Evolutionary conservation across 1,140 invertebrate genomes (phyloP).

Genomic region (Sitophilus oryzae): DNA sequence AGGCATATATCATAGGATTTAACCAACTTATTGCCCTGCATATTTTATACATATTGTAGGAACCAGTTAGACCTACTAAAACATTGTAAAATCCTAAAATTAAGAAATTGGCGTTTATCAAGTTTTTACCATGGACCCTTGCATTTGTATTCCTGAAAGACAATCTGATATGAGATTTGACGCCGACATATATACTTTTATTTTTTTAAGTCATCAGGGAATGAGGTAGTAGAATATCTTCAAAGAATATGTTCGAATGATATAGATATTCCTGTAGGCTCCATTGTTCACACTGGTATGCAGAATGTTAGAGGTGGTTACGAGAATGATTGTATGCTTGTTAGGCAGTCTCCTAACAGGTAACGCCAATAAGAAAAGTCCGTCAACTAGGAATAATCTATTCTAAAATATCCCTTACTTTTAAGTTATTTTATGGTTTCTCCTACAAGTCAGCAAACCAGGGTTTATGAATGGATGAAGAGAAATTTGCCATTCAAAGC

Average conservation of each 20-base stretch:
- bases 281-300: constrained; percentile 76
- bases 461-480: constrained; percentile 69
- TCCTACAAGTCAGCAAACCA: constrained; percentile 73
- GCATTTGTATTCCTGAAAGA: too few species aligned
- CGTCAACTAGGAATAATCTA: constrained; percentile 13
- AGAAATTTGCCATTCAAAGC: constrained; percentile 59
- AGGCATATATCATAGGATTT: too few species aligned
- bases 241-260: constrained; percentile 74
- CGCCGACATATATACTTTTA: too few species aligned
- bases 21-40: too few species aligned
- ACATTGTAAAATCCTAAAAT: too few species aligned
- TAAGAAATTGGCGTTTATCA: too few species aligned
- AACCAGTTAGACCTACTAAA: too few species aligned
- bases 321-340: constrained; percentile 76
- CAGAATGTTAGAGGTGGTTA: constrained; percentile 74
- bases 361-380: constrained; percentile 30
- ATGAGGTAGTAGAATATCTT: constrained; percentile 62
- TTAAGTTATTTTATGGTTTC: constrained; percentile 76
- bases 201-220: constrained; percentile 48
- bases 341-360: constrained; percentile 62
- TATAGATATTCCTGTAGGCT: constrained; percentile 65
- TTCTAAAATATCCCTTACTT: too few species aligned
- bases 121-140: too few species aligned
- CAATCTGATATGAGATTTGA: too few species aligned
- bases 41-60: too few species aligned